phyloP scores from a whole-genome alignment of 2,797 vertebrate genomes.

The Rhynchonycteris naso region DNA sequence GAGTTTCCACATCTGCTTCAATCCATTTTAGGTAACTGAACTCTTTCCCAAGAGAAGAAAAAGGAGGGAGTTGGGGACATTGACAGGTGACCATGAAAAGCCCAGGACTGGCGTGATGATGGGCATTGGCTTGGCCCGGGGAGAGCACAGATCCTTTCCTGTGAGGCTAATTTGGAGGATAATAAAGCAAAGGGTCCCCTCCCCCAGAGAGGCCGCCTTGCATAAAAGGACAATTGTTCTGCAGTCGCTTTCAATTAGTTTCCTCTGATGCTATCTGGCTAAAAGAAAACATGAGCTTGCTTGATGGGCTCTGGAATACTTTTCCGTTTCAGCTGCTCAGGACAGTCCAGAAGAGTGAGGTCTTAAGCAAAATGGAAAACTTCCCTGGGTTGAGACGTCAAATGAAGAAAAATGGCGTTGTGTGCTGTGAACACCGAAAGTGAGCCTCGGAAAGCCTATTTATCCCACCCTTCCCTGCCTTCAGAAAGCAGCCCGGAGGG shows the following conservation, averaged over 20 bases:
- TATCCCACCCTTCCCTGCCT: background rate
- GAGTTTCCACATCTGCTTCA: constrained; percentile 37
- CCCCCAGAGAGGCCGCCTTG: constrained; percentile 57
- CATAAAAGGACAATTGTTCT: constrained; percentile 83
- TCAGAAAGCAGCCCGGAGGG: background rate
- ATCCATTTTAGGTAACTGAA: constrained; percentile 28
- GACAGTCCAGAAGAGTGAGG: background rate
- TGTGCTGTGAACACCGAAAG: background rate
- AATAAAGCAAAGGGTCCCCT: constrained; percentile 73
- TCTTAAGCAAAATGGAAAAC: constrained; percentile 51
- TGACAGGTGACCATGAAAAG: constrained; percentile 42
- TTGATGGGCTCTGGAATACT: constrained; percentile 59
- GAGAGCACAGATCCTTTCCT: constrained; percentile 46
- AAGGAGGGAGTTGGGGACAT: background rate
- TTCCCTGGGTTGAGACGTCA: constrained; percentile 23
- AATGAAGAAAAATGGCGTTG: constrained; percentile 39
- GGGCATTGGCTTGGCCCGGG: background rate
- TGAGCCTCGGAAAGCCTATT: constrained; percentile 45
- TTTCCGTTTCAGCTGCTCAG: constrained; percentile 62
- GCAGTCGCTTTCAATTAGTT: constrained; percentile 78
- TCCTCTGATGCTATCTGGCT: constrained; percentile 82
- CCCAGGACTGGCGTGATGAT: constrained; percentile 31
- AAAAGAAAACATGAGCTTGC: constrained; percentile 75
- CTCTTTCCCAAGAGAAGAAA: constrained; percentile 1
- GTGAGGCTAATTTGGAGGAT: constrained; percentile 77